These are phyloP conservation scores for Apodemia duryi DNA, from an alignment of 2,888 invertebrate genomes.

Conservation along the genomic window DNA sequence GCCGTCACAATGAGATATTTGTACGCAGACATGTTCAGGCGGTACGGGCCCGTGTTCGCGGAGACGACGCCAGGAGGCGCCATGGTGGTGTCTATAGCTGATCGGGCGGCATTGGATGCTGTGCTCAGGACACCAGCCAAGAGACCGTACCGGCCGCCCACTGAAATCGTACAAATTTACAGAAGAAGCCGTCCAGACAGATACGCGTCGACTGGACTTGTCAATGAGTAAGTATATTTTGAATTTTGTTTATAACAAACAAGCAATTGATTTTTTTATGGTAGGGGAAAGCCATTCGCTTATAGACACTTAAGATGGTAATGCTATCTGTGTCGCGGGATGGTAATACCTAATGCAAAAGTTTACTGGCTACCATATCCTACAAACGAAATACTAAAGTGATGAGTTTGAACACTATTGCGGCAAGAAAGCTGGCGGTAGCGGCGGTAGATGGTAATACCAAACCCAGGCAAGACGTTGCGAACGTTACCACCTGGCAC, in stretches of 20 bases:
- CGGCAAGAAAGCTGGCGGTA: no score
- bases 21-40: slow-evolving; percentile 82
- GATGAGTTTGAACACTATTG: no score
- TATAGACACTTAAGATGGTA: no score
- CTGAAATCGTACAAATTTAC: slow-evolving; percentile 89
- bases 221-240: slow-evolving; percentile 85
- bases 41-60: slow-evolving; percentile 87
- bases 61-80: slow-evolving; percentile 87
- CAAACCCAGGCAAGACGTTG: no score
- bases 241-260: slow-evolving; percentile 10
- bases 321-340: no score
- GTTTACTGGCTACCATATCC: no score
- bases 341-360: no score
- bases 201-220: slow-evolving; percentile 89
- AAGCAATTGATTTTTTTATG: no score
- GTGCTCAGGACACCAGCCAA: slow-evolving; percentile 86
- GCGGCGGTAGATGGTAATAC: no score
- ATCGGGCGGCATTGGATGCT: slow-evolving; percentile 85
- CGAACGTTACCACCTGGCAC: no score
- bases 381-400: no score
- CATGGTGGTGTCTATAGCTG: slow-evolving; percentile 86
- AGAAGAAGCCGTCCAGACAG: slow-evolving; percentile 86
- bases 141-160: slow-evolving; percentile 89
- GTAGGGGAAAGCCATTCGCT: no score
- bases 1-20: slow-evolving; percentile 62